Conservation (phyloP, 2,888 invertebrate genomes). For the Corbicula japonica region DNA sequence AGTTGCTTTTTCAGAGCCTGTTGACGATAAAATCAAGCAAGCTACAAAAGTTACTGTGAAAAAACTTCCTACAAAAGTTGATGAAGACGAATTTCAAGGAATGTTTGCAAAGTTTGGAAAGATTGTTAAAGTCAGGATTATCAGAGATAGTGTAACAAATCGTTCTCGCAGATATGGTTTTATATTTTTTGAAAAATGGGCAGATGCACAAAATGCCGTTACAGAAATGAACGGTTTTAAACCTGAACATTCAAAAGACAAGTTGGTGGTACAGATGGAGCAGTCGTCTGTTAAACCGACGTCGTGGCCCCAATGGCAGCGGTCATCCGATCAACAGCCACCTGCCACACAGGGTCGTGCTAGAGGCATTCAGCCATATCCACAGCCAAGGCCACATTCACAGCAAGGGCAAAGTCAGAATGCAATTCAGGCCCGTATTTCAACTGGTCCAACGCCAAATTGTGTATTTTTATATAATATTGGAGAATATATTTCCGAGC, state of each 20-base stretch:
- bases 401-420: slow-evolving; percentile 3
- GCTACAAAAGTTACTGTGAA: slow-evolving; percentile 97
- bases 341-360: background rate
- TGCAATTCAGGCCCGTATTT: slow-evolving; percentile 6
- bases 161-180: slow-evolving; percentile 96
- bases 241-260: slow-evolving; percentile 94
- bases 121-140: slow-evolving; percentile 96
- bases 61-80: slow-evolving; percentile 90
- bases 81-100: slow-evolving; percentile 93
- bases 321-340: slow-evolving; percentile 4
- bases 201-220: slow-evolving; percentile 96
- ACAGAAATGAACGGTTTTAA: slow-evolving; percentile 92
- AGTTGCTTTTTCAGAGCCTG: slow-evolving; percentile 96
- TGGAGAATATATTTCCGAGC: slow-evolving; percentile 85
- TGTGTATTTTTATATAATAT: slow-evolving; percentile 87
- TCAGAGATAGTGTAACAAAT: slow-evolving; percentile 95
- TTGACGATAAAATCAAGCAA: slow-evolving; percentile 96
- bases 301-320: slow-evolving; percentile 27
- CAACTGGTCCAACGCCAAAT: slow-evolving; percentile 69
- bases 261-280: slow-evolving; percentile 92
- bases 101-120: slow-evolving; percentile 95
- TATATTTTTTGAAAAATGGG: slow-evolving; percentile 92
- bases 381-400: background rate
- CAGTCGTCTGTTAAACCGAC: slow-evolving; percentile 13
- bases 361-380: slow-evolving; percentile 3